These are phyloP conservation scores for Andrena marginata DNA, from an alignment of 2,888 invertebrate species.

Conservation along the genomic window DNA sequence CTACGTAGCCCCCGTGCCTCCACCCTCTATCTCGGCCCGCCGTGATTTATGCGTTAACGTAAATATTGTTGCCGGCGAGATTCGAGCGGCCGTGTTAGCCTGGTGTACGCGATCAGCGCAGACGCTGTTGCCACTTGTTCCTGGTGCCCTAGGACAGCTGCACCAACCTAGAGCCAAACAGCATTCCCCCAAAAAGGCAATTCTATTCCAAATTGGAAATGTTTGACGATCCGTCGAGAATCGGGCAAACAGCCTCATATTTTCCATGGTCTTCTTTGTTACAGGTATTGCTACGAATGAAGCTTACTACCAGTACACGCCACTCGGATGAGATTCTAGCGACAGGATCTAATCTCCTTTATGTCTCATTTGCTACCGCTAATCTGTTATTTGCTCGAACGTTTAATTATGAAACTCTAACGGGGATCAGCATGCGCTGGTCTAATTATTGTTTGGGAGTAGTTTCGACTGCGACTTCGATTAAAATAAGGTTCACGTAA, in stretches of 20 bases:
- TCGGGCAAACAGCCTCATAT: neutral
- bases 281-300: neutral
- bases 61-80: conserved; percentile 79
- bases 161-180: neutral
- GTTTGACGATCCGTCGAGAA: neutral
- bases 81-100: conserved; percentile 56
- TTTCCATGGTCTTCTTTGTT: neutral
- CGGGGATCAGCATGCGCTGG: neutral
- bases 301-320: too few species aligned
- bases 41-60: conserved; percentile 83
- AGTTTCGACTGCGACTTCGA: neutral
- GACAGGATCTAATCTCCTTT: conserved; percentile 29
- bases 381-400: conserved; percentile 34
- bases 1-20: conserved; percentile 36
- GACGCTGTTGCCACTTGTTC: conserved; percentile 63
- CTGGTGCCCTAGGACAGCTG: conserved; percentile 22
- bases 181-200: conserved; percentile 12
- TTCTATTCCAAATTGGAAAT: conserved; percentile 7
- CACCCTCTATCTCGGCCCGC: conserved; percentile 50
- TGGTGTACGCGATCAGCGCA: conserved; percentile 63
- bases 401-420: conserved; percentile 21
- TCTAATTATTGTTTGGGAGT: neutral
- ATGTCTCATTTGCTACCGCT: conserved; percentile 21
- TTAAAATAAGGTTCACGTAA: neutral
- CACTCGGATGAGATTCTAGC: conserved; percentile 29